These are phyloP conservation scores for Selenia dentaria DNA, from an alignment of 2,888 invertebrate genomes.

Conservation along the genomic window DNA sequence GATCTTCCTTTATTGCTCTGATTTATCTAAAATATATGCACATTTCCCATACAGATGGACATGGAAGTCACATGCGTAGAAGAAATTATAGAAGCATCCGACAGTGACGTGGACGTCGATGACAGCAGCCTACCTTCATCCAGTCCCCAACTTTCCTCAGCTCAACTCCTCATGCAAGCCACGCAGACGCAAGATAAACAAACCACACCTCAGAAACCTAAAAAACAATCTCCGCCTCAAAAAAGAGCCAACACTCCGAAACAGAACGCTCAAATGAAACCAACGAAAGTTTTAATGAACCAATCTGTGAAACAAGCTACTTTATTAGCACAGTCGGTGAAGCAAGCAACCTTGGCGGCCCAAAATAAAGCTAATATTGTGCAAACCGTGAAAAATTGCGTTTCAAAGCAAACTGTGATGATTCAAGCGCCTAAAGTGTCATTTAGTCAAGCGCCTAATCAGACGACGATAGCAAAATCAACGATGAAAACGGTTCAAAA, in stretches of 20 bases:
- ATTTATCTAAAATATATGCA: too few species aligned
- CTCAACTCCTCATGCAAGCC: constrained; percentile 71
- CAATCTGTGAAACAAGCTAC: constrained; percentile 61
- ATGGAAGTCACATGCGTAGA: constrained; percentile 57
- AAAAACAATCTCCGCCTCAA: constrained; percentile 43
- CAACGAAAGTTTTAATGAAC: constrained; percentile 49
- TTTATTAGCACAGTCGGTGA: constrained; percentile 50
- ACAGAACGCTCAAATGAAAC: constrained; percentile 30
- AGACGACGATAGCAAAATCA: constrained; percentile 2
- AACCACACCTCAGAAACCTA: constrained; percentile 36
- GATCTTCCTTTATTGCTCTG: too few species aligned
- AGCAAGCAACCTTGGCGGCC: constrained; percentile 40
- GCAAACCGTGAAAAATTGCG: constrained; percentile 25
- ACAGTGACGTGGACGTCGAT: constrained; percentile 77
- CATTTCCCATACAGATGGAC: constrained; percentile 50
- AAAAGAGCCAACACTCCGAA: constrained; percentile 37
- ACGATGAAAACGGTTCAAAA: constrained; percentile 12
- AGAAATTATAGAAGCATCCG: constrained; percentile 65
- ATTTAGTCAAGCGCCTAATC: constrained; percentile 21
- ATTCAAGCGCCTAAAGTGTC: constrained; percentile 35
- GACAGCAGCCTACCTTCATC: constrained; percentile 51
- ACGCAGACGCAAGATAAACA: constrained; percentile 53
- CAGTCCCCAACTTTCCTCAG: constrained; percentile 61
- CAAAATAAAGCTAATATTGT: constrained; percentile 38
- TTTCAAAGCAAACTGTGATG: constrained; percentile 33